Percentiles rank a stretch among this genome's conserved stretches.
These are phyloP conservation scores for Coptodon bakossiorum DNA, from an alignment of 2,113 vertebrate genomes.

Conservation along the genomic window DNA sequence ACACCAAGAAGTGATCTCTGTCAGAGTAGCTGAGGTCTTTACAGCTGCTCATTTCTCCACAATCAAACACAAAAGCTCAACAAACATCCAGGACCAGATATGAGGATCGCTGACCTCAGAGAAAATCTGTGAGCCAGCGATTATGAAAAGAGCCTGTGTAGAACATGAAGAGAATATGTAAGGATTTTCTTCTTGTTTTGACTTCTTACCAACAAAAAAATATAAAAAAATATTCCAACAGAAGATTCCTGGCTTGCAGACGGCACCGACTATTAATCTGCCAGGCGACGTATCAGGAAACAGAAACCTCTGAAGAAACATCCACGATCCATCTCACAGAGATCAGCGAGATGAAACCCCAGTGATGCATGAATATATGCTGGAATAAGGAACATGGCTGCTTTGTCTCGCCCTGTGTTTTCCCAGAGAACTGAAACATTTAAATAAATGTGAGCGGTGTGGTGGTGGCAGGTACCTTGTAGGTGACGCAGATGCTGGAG, in stretches of 20 bases:
- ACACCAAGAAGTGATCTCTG: neutral
- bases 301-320: neutral
- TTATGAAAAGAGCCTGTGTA: neutral
- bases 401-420: neutral
- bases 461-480: constrained; percentile 58
- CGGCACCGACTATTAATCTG: neutral
- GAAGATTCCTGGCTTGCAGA: neutral
- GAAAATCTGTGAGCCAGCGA: neutral
- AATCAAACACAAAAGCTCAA: neutral
- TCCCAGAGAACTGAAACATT: neutral
- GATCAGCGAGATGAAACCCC: neutral
- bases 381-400: neutral
- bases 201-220: neutral
- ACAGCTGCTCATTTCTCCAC: neutral
- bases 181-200: neutral
- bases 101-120: neutral
- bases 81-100: neutral
- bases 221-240: neutral
- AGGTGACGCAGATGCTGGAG: constrained; percentile 77
- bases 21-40: neutral
- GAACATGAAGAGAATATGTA: neutral
- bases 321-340: neutral
- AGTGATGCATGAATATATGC: neutral
- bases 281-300: accelerated
- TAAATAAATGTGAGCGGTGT: neutral